A percentile compares a stretch with the other conserved stretches of the same genome.
phyloP scores from a whole-genome alignment of 1,140 invertebrate species.

The Saxidomus purpurata region DNA sequence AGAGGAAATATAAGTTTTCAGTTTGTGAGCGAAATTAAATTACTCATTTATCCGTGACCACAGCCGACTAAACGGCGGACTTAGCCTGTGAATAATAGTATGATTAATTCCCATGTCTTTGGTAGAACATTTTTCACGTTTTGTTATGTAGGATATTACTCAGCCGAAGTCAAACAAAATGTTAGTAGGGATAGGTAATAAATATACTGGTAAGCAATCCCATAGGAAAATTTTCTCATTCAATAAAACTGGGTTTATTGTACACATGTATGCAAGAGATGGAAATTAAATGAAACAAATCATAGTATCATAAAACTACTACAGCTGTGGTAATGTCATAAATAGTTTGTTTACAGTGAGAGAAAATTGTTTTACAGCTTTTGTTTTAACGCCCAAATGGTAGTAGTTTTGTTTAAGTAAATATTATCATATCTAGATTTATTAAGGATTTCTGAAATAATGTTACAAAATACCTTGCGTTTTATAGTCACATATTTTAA shows the following conservation, averaged over 20 bases:
- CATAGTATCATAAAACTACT: background rate
- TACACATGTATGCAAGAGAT: background rate
- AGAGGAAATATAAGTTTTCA: too few species aligned
- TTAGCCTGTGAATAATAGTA: background rate
- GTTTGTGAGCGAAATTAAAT: too few species aligned
- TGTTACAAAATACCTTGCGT: too few species aligned
- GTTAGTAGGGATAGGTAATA: background rate
- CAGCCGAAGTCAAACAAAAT: background rate
- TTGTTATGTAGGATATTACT: background rate
- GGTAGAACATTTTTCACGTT: background rate
- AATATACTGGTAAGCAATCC: background rate
- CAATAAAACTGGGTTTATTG: constrained; percentile 3
- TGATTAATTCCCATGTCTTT: background rate
- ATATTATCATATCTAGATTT: too few species aligned
- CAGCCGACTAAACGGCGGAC: background rate
- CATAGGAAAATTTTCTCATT: constrained; percentile 23
- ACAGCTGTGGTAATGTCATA: constrained; percentile 15
- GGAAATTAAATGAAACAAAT: constrained; percentile 19
- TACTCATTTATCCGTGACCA: too few species aligned
- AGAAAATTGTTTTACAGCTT: background rate
- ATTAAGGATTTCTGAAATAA: too few species aligned
- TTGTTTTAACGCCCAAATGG: background rate
- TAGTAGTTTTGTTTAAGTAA: too few species aligned
- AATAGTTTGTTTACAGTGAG: constrained; percentile 14
- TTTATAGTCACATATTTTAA: too few species aligned